phyloP scores from a whole-genome alignment of 2,888 invertebrate species.

The Anoncus sp. region DNA sequence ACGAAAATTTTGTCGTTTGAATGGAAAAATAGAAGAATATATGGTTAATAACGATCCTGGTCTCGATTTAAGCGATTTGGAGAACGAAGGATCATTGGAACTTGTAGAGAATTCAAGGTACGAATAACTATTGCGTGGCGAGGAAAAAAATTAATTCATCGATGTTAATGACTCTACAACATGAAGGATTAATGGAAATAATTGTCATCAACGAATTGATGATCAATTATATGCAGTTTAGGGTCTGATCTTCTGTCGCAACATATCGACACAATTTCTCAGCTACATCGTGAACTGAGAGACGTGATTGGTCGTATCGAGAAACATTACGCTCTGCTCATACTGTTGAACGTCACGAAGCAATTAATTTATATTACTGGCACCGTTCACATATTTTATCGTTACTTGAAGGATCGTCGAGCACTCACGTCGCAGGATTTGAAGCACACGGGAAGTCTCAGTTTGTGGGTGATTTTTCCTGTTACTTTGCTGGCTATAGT shows the following conservation, averaged over 20 bases:
- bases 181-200: no score
- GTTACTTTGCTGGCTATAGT: neutral
- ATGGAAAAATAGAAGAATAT: neutral
- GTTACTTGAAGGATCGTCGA: neutral
- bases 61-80: neutral
- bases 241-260: neutral
- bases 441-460: neutral
- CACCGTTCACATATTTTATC: neutral
- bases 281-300: constrained; percentile 44
- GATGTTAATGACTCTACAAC: no score
- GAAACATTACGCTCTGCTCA: constrained; percentile 23
- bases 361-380: neutral
- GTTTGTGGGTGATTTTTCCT: neutral
- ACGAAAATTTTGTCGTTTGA: neutral
- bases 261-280: constrained; percentile 11
- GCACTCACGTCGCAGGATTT: neutral
- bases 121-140: no score
- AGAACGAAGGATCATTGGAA: neutral
- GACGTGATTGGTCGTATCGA: constrained; percentile 4
- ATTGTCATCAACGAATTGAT: neutral
- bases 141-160: no score
- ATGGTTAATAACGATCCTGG: neutral
- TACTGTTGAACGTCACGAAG: constrained; percentile 22
- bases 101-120: constrained; percentile 10
- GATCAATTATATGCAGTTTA: neutral